These are phyloP conservation scores for Agapornis canus DNA, from an alignment of 2,797 vertebrate species.

Conservation along the genomic window DNA sequence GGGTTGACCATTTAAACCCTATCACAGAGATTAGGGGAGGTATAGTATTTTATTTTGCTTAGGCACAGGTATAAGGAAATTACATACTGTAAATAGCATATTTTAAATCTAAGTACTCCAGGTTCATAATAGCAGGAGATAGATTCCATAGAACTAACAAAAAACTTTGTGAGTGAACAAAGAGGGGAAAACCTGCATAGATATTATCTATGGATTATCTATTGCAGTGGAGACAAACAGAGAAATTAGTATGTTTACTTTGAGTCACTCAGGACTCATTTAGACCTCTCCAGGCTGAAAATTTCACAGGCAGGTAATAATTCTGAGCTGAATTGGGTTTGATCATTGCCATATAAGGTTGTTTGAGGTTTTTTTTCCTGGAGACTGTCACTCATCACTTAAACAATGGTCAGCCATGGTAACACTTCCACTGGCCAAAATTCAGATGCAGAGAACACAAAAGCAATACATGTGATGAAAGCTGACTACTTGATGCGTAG, in stretches of 20 bases:
- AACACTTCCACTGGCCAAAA: neutral
- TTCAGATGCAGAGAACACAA: neutral
- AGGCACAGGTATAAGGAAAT: neutral
- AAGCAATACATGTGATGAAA: neutral
- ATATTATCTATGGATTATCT: neutral
- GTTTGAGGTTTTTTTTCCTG: neutral
- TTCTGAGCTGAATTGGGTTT: neutral
- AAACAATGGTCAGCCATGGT: neutral
- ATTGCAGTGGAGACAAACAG: neutral
- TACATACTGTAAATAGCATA: neutral
- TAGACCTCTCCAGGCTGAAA: neutral
- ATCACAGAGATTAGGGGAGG: neutral
- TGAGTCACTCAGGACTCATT: neutral
- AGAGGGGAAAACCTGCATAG: neutral
- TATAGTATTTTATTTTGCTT: neutral
- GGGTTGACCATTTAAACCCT: neutral
- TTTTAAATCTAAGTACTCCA: neutral
- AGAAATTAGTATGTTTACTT: conserved; percentile 7
- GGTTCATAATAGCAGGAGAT: neutral
- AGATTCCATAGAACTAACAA: neutral
- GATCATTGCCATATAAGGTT: neutral
- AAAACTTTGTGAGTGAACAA: neutral
- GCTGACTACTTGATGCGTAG: accelerated
- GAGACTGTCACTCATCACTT: neutral
- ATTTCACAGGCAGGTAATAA: neutral